Base-by-base conservation (phyloP, 2,113 vertebrate genomes). In the Ancistrus triradiatus region DNA sequence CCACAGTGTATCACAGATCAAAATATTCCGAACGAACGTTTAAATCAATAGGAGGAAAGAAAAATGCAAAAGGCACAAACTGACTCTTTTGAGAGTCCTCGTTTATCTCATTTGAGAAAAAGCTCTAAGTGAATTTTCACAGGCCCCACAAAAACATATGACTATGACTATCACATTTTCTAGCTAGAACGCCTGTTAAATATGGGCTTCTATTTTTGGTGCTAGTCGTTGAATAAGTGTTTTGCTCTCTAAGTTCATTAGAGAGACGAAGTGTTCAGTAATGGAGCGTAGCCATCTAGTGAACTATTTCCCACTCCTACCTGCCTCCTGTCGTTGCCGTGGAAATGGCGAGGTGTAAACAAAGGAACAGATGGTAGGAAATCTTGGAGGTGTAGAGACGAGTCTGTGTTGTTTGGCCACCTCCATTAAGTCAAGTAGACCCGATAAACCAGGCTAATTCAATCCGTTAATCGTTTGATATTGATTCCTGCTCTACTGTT, bases 331-430 rank as follows among this genome's bases (percentile, higher is more conserved):
- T 15, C 13, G 81, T 86, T 84, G 76, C 81, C 75, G 74, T 84
- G 81, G 85, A 80, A 69, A 76, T 77, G 59, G 74, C 63, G 80
- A 80, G 74, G 79, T 77, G 71, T 77, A 75, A 73, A 77, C 79
- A 77, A 73, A 83, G 71, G 77, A 84, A 74, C 84, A 88, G 84
- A 86, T 84, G 85, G 83, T 77, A 74, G 53, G 72, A 63, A 77
- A 74, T 75, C 74, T 72, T 80, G 83, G 76, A 82, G 83, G 78
- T 85, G 80, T 81, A 79, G 56, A 71, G 48, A 72, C 42, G 67
- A 71, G 63, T 68, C 71, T 70, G 73, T 68, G 73, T 73, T 69
- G 44, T 74, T 69, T 74, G 55, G 21, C 61, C 61, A 63, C 63
- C 72, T 69, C 68, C 53, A 62, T 61, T 60, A 69, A 74, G 66